Conservation (phyloP, 2,113 vertebrate species). For the Hemiscyllium ocellatum region DNA sequence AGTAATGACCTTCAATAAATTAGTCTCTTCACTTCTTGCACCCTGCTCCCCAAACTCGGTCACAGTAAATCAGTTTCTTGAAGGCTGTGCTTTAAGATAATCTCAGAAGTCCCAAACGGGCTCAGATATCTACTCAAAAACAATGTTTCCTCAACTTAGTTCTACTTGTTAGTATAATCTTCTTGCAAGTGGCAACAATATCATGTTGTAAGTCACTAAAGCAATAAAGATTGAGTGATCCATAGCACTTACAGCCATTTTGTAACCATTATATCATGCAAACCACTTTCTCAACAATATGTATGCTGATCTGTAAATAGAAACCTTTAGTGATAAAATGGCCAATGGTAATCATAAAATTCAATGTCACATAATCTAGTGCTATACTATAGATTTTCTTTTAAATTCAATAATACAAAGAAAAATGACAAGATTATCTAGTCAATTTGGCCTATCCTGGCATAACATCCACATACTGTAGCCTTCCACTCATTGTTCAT, state of each 20-base stretch:
- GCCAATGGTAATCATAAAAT: too few species aligned
- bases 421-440: background rate
- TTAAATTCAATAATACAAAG: background rate
- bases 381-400: background rate
- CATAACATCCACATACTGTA: background rate
- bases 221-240: background rate
- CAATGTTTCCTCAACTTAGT: background rate
- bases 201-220: background rate
- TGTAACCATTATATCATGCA: background rate
- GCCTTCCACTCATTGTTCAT: background rate
- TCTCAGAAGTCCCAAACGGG: background rate
- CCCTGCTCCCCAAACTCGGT: background rate
- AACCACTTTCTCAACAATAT: background rate
- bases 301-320: background rate
- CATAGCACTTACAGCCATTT: background rate
- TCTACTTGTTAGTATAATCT: background rate
- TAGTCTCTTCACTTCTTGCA: background rate
- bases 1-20: background rate
- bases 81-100: constrained; percentile 9
- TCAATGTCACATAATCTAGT: background rate
- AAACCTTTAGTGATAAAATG: background rate
- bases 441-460: background rate
- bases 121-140: background rate
- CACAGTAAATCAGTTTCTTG: background rate
- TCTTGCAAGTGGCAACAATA: background rate